Conservation (phyloP, 1,140 invertebrate genomes). For the Calosoma granatense region DNA sequence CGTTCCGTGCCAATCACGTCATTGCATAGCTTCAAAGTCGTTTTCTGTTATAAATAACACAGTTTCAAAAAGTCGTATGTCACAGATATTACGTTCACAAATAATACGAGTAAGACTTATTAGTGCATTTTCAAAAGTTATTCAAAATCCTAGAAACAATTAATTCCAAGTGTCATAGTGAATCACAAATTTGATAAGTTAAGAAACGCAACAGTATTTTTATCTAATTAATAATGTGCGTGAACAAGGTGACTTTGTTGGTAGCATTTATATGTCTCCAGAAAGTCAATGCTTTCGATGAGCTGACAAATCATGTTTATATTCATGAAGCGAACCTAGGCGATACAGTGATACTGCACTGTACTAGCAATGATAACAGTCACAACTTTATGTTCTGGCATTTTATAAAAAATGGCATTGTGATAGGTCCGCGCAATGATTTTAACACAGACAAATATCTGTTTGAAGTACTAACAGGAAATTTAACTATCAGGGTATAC, state of each 20-base stretch:
- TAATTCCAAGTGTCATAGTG: too few species aligned
- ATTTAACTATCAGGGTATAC: neutral
- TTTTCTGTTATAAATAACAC: constrained; percentile 3
- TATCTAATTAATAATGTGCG: neutral
- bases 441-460: neutral
- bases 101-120: neutral
- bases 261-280: neutral
- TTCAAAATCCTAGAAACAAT: too few species aligned
- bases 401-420: neutral
- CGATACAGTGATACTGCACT: neutral
- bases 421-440: neutral
- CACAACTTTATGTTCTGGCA: constrained; percentile 2
- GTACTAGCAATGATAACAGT: neutral
- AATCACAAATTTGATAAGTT: too few species aligned
- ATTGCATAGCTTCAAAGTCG: neutral
- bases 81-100: neutral
- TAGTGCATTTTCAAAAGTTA: neutral
- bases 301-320: neutral
- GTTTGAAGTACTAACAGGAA: neutral
- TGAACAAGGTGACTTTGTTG: neutral
- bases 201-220: too few species aligned
- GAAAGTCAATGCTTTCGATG: neutral
- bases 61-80: neutral
- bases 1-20: too few species aligned
- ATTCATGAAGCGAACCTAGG: neutral